Percentiles rank a stretch among this genome's conserved stretches.
phyloP scores from a whole-genome alignment of 1,140 invertebrate species.

The Condylostylus longicornis region DNA sequence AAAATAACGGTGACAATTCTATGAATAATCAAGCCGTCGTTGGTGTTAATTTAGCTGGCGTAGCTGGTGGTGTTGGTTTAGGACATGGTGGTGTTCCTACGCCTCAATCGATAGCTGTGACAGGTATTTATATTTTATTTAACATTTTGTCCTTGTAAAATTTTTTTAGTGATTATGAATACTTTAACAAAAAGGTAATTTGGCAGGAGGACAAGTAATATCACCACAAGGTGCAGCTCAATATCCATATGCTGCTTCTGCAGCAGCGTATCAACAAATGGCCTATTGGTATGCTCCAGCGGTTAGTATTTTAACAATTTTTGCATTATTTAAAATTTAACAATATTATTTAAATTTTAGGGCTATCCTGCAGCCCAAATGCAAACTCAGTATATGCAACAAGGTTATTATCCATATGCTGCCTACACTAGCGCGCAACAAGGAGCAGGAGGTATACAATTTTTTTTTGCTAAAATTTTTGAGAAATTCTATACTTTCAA shows the following conservation, averaged over 20 bases:
- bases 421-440: constrained; percentile 27
- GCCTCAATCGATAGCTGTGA: constrained; percentile 13
- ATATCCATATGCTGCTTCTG: constrained; percentile 48
- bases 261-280: constrained; percentile 49
- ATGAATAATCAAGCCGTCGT: constrained; percentile 23
- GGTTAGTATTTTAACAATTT: constrained; percentile 21
- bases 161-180: no score
- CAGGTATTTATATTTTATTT: no score
- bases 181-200: no score
- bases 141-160: no score
- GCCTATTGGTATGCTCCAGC: constrained; percentile 59
- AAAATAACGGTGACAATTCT: constrained; percentile 37
- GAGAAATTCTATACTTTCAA: no score
- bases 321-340: constrained; percentile 2
- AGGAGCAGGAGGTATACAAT: constrained; percentile 11
- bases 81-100: constrained; percentile 11
- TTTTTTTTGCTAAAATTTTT: not conserved
- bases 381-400: constrained; percentile 50
- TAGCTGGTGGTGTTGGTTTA: constrained; percentile 18
- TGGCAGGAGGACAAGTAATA: constrained; percentile 28
- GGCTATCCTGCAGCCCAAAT: constrained; percentile 37
- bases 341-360: constrained; percentile 12
- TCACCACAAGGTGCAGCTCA: constrained; percentile 36
- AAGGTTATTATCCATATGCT: constrained; percentile 39
- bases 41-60: constrained; percentile 16